Base-by-base conservation (phyloP, 2,888 invertebrate species). In the Aspidapion aeneum region DNA sequence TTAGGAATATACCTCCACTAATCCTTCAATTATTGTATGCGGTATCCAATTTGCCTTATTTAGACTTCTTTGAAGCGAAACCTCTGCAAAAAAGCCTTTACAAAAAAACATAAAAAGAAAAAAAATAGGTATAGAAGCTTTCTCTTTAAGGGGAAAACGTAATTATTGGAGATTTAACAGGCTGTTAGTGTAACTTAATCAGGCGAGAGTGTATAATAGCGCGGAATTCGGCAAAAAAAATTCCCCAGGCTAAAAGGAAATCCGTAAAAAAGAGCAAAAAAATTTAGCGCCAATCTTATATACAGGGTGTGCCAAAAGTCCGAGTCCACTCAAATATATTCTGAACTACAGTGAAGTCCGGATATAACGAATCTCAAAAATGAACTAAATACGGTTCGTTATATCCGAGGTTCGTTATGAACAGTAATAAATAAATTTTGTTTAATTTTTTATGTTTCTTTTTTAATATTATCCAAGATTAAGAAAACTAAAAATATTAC, bases 151-250 rank as follows among this genome's bases (percentile, higher is more conserved):
- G 57, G 58, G 64, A 65, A 67, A 67, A 66, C 68, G 67, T 71
- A 71, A 71, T 71, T 71, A 71, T 63, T 35, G 63, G 61, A 67
- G 62, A 67, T 67, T 69, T 67, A 72, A 73, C 73, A 74, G 73
- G 70, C 73, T 72, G 72, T 72, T 73, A 74, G 73, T 69, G 70
- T 69, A 71, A 74, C 68, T 73, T 76, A 77, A 74, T 75, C 74
- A 73, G 67, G 68, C 72, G 76, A 74, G 73, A 77, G 72, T 73
- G 75, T 77, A 77, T 77, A 77, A 77, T 77, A 65, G 67, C 67
- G 35, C 35, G 35, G 12, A 35, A 35, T 35, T 35, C 35, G 35
- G 35, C 5, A 35, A 35, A 35, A 35, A 35, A 35, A 35, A 35
- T 7, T 35, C 35, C 35, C 5, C 35, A 3, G 35, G 35, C 35